Evolutionary conservation across 2,888 invertebrate genomes (phyloP), one percentile per base, ranked within the genome.

Genomic region (Thysanoteuthis rhombus): DNA sequence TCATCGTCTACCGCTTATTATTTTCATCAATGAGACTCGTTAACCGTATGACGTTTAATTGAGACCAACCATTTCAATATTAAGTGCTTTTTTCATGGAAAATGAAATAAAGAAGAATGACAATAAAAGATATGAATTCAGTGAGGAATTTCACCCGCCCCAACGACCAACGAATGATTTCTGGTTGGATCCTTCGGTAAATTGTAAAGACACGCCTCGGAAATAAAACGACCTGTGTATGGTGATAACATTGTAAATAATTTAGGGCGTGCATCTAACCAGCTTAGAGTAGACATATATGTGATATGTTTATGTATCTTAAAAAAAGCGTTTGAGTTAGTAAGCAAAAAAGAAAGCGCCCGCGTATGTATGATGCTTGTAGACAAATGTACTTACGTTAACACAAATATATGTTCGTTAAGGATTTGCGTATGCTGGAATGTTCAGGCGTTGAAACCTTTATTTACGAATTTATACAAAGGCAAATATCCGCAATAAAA

Each of bases 1-100:
- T 75, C n/a, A 75, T 75, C 75, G n/a, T 75, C 75, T 75, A 75
- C n/a, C 75, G 75, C n/a, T 75, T 75, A 75, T 75, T 75, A 75
- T 75, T 36, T 75, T 75, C 75, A 1, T 75, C 75, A 75, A 75
- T 75, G 75, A 75, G n/a, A 75, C n/a, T 75, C 75, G 75, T 75
- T 75, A 75, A 75, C 75, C 4, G 75, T n/a, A 36, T 75, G n/a
- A 75, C n/a, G 75, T 75, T 75, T 75, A 75, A 75, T n/a, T 36
- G 75, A 75, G 75, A 75, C 75, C 75, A 75, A 3, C 75, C 75
- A 75, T 75, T 75, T 75, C n/a, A 75, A 75, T 75, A n/a, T 75
- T 75, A 75, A 75, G 75, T 75, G 75, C 75, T 75, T 75, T 75
- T 58, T 75, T 75, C n/a, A 75, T 36, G 36, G 75, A 75, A 75